Conservation (phyloP, 1,140 invertebrate species). For the Hypsibius dujardini region DNA sequence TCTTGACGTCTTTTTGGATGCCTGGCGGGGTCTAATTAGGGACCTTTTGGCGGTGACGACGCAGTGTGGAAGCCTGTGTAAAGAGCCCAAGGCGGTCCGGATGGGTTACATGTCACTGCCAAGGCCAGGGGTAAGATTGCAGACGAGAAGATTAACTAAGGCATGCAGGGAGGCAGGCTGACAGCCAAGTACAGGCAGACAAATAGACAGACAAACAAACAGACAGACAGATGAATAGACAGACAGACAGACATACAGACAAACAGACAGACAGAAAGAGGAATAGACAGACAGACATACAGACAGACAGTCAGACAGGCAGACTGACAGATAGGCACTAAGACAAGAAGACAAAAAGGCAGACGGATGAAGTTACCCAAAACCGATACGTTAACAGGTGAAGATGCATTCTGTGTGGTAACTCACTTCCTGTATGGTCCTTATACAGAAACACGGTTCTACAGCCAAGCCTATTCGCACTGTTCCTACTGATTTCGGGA, state of each 20-base stretch:
- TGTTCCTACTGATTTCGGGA: slow-evolving; percentile 20
- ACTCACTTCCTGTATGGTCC: slow-evolving; percentile 24
- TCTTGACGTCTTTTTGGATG: slow-evolving; percentile 89
- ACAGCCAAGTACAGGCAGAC: no score
- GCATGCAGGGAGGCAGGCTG: no score
- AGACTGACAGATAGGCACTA: no score
- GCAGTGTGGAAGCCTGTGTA: background rate
- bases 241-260: no score
- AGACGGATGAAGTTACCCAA: slow-evolving; percentile 20
- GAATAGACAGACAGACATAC: no score
- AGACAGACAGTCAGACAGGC: no score
- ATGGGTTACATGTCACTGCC: slow-evolving; percentile 67
- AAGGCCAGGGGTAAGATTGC: slow-evolving; percentile 59
- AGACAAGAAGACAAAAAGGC: background rate
- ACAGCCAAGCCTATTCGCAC: slow-evolving; percentile 56
- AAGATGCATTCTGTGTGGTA: slow-evolving; percentile 17
- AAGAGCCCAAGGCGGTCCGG: slow-evolving; percentile 2
- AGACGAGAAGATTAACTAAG: no score
- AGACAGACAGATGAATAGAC: no score
- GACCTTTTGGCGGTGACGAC: slow-evolving; percentile 60
- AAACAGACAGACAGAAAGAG: no score
- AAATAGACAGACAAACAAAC: no score
- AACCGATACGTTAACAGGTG: slow-evolving; percentile 16
- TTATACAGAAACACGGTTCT: slow-evolving; percentile 75
- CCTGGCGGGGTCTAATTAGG: slow-evolving; percentile 80